Evolutionary conservation across 1,140 invertebrate genomes (phyloP).

Genomic region (Ditylenchus dipsaci): DNA sequence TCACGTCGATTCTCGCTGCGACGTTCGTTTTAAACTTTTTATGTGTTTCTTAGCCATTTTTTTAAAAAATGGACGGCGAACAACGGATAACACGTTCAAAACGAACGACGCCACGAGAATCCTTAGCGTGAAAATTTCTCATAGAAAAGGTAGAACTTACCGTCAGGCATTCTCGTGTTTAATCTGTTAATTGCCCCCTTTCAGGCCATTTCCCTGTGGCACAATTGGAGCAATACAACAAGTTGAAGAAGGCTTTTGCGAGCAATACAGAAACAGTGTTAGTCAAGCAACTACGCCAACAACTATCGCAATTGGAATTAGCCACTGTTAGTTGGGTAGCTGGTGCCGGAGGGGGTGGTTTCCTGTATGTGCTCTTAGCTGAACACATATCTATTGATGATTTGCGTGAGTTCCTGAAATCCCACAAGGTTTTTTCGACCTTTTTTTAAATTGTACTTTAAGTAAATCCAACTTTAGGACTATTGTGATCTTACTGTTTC

Average conservation of each 20-base stretch:
- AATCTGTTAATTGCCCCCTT: not conserved
- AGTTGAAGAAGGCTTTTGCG: slow-evolving; percentile 37
- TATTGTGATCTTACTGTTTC: slow-evolving; percentile 7
- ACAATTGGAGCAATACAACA: slow-evolving; percentile 22
- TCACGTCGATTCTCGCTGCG: too few species aligned
- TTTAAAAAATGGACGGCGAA: too few species aligned
- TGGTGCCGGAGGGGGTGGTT: slow-evolving; percentile 44
- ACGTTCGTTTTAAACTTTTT: too few species aligned
- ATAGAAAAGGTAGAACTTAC: too few species aligned
- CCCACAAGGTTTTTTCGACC: not conserved
- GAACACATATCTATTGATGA: slow-evolving; percentile 1
- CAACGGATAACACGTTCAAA: too few species aligned
- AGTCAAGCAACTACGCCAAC: slow-evolving; percentile 22
- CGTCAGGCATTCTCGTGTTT: too few species aligned
- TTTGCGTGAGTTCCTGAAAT: slow-evolving; percentile 9
- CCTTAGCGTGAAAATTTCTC: too few species aligned
- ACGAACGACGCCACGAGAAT: too few species aligned
- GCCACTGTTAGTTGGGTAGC: slow-evolving; percentile 35
- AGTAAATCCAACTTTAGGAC: not conserved
- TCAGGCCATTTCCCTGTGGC: slow-evolving; percentile 25
- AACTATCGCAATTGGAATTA: slow-evolving; percentile 11
- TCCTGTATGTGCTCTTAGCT: slow-evolving; percentile 37
- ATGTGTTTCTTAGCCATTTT: too few species aligned
- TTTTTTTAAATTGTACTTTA: not conserved
- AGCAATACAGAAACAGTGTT: slow-evolving; percentile 21